These are phyloP conservation scores for Callyntrura guangdongensis DNA, from an alignment of 2,888 invertebrate genomes.

Conservation along the genomic window DNA sequence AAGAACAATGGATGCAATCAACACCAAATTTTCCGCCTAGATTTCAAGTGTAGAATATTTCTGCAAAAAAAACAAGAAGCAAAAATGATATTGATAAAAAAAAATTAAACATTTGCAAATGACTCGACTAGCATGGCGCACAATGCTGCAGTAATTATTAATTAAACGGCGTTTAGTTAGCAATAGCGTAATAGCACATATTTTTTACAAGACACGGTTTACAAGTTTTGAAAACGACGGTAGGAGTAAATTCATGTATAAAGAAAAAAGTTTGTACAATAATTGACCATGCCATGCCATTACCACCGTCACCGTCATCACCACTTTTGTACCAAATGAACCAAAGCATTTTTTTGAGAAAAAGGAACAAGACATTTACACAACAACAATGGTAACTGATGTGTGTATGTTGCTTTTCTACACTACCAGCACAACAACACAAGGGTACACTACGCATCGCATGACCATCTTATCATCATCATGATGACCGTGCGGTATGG, in stretches of 20 bases:
- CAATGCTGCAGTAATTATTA: slow-evolving; percentile 23
- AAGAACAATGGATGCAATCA: slow-evolving; percentile 57
- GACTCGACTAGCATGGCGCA: too few species aligned
- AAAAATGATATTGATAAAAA: background rate
- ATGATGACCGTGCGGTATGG: too few species aligned
- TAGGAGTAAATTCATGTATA: background rate
- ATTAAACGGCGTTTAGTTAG: slow-evolving; percentile 36
- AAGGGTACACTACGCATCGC: background rate
- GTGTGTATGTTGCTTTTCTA: background rate
- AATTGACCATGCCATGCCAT: too few species aligned
- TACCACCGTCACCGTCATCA: slow-evolving; percentile 19
- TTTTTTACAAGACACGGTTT: too few species aligned
- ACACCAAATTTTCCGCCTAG: background rate
- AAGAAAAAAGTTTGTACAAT: background rate
- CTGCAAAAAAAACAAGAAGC: slow-evolving; percentile 34
- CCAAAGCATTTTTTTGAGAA: background rate
- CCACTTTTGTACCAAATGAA: slow-evolving; percentile 28
- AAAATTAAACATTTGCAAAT: slow-evolving; percentile 22
- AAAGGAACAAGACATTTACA: background rate
- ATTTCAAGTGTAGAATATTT: slow-evolving; percentile 27
- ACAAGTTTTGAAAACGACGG: too few species aligned
- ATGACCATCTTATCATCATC: slow-evolving; percentile 4
- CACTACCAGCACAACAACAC: too few species aligned
- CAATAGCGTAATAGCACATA: too few species aligned
- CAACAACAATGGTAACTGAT: slow-evolving; percentile 1